Evolutionary conservation across 1,140 invertebrate species (phyloP), one percentile per base, ranked within the genome.

Genomic region (Sycophaga agraensis): DNA sequence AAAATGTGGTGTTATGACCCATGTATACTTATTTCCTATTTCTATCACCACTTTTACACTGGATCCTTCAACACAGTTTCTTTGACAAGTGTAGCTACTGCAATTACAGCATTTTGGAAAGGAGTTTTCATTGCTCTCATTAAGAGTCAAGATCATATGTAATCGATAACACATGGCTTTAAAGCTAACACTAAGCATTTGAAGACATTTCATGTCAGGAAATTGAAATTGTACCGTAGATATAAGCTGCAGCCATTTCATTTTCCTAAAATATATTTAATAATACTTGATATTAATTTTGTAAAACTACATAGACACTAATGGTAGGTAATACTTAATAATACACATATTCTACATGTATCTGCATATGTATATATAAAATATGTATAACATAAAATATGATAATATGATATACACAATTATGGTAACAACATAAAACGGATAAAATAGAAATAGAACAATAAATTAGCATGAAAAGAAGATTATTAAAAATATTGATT

Each of bases 11-110:
- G 75, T 80, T 35, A 81, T 76, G 16, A 82, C 72, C 81, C 81
- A 82, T 1, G 80, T 83, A 31, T 75, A 82, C 55, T 82, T 83
- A 35, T 82, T 82, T 19, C 82, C 82, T 58, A 83, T 82, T 64
- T 83, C 82, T 24, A 83, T 78, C 7, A 82, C 80, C 17, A 82
- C 75, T 70, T 82, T 81, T 6, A 74, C 72, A 43, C 72, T 77
- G 11, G 76, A 78, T 49, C 78, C 72, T 54, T 82, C 78, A 0
- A 81, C 73, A 37, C 81, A 82, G 54, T 77, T 79, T 31, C 78
- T 72, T 45, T 80, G 73, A 70, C 81, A 83, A 4, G 81, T 82
- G 37, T 80, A 81, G 16, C 78, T 72, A 56, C 75, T 78, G 70
- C 81, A 83, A 50, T 80, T 72, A 22, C 69, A 78, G 58, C 81